Evolutionary conservation across 2,888 invertebrate genomes (phyloP).

Genomic region (Netelia melanura): DNA sequence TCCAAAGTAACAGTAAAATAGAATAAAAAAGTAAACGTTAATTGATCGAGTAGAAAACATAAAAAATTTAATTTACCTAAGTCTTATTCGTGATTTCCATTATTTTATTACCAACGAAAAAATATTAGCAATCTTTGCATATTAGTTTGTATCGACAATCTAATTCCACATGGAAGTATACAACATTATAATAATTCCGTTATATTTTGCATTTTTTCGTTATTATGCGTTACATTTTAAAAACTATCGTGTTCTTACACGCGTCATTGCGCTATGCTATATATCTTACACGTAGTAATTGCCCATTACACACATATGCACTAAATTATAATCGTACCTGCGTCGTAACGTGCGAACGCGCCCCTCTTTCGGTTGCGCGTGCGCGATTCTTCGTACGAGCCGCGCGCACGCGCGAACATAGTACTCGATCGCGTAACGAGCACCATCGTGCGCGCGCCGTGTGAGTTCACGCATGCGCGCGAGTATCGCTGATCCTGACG

Average conservation of each 20-base stretch:
- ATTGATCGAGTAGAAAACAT: not conserved
- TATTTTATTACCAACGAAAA: no score
- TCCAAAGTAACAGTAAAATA: not conserved
- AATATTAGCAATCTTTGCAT: no score
- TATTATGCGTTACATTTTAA: no score
- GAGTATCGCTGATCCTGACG: conserved; percentile 48
- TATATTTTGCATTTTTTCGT: no score
- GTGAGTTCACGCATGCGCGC: conserved; percentile 48
- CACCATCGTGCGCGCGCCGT: conserved; percentile 30
- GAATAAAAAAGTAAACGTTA: no score
- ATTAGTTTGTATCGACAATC: no score
- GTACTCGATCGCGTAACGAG: conserved; percentile 53
- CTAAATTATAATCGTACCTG: conserved; percentile 54
- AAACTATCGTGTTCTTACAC: no score
- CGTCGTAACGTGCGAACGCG: conserved; percentile 25
- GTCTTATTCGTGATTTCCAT: no score
- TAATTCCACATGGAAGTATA: no score
- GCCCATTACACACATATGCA: not conserved
- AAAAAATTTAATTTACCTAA: not conserved
- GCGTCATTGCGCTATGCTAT: not conserved
- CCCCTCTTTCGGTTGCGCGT: conserved; percentile 61
- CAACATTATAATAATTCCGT: no score
- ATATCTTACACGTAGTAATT: conserved; percentile 1
- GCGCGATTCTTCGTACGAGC: conserved; percentile 55
- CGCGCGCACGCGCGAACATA: conserved; percentile 34